A percentile compares a stretch with the other conserved stretches of the same genome.
Evolutionary conservation across 2,113 vertebrate genomes (phyloP).

Genomic region (Pedionomus torquatus): DNA sequence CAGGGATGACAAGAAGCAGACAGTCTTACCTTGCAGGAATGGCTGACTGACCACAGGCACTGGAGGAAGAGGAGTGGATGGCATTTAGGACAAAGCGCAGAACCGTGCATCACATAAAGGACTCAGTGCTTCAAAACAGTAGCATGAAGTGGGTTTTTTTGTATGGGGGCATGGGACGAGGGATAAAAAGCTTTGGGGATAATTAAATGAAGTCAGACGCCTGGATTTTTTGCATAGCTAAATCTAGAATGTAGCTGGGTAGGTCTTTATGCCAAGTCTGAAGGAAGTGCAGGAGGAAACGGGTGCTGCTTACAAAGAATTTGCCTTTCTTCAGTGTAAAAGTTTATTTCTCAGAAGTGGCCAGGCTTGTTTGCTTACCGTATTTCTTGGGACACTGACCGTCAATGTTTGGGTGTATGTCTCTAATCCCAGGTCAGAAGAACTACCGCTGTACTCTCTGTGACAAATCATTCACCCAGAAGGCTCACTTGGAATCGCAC

Average conservation of each 20-base stretch:
- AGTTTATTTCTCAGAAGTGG: neutral
- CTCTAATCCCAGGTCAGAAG: constrained; percentile 87
- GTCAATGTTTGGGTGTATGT: neutral
- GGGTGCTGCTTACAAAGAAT: neutral
- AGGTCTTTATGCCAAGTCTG: neutral
- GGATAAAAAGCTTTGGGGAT: neutral
- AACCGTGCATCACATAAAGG: neutral
- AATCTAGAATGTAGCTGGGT: neutral
- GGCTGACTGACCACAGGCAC: neutral
- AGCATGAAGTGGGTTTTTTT: neutral
- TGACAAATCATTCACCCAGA: constrained; percentile 95
- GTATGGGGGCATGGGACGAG: neutral
- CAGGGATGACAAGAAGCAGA: neutral
- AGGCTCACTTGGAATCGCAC: constrained; percentile 94
- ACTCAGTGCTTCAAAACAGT: neutral
- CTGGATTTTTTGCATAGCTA: neutral
- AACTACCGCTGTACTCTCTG: constrained; percentile 93
- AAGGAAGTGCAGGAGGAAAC: neutral
- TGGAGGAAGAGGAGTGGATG: neutral
- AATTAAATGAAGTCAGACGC: neutral
- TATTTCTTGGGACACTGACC: neutral
- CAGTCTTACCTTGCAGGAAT: neutral
- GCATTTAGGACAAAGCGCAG: neutral
- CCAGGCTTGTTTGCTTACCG: neutral
- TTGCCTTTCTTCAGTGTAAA: neutral